Base-by-base conservation (phyloP, 2,888 invertebrate species). In the Megaustenia siamemsis region DNA sequence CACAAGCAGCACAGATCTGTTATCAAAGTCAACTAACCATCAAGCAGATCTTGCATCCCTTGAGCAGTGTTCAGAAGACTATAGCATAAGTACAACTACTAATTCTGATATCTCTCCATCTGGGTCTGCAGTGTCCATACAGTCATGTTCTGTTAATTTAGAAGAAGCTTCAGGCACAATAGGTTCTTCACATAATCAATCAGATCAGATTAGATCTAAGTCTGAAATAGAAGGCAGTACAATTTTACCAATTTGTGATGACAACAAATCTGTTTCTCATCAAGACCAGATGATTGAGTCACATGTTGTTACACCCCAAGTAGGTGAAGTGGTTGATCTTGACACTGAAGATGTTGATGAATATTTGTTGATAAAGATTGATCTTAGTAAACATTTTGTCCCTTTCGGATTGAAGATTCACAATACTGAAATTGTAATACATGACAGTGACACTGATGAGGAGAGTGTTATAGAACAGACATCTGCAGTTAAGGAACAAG, bases 311-410 rank as follows among this genome's bases (percentile, higher is more conserved):
- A n/a, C n/a, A 10, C 10, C 0, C 38, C 24, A 45, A 75, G 35
- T 53, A 56, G 32, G 24, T 8, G 77, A 49, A 83, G 60, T 76
- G 28, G 73, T 83, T 24, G 82, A 83, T 66, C 49, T 83, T 66
- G 83, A 83, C n/a, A 66, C 40, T 21, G 83, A 83, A 77, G 76
- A 76, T 35, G n/a, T 49, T 63, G 83, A 77, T 66, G 83, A 83
- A 28, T 83, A 68, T 43, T 53, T 77, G 43, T 28, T 83, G 8
- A 77, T 83, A 5, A 77, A 76, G 75, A 77, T 77, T 43, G 83
- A 83, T 53, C 40, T 76, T 2, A 83, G 53, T 35, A 76, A 38
- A 45, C 28, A 49, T n/a, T 28, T 1, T n/a, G 53, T 66, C 21
- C 53, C 76, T 24, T 77, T 24, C 40, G 77, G 38, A 21, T 56